phyloP scores from a whole-genome alignment of 2,113 vertebrate genomes.

The Passer montanus region DNA sequence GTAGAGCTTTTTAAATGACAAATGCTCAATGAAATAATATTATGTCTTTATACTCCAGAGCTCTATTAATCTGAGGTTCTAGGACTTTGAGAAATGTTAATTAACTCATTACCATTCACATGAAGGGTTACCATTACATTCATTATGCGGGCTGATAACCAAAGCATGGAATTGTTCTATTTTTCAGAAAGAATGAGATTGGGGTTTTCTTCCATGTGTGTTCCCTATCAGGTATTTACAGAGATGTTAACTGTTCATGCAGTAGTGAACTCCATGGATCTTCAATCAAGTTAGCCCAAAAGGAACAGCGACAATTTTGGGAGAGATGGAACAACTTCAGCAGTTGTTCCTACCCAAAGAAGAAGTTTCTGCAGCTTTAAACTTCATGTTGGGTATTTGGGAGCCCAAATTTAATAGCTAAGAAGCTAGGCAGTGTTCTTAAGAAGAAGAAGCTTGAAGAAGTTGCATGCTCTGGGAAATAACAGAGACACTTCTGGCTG shows the following conservation, averaged over 20 bases:
- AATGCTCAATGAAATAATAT: slow-evolving; percentile 62
- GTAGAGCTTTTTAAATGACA: slow-evolving; percentile 50
- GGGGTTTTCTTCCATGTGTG: background rate
- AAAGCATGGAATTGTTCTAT: background rate
- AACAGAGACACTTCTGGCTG: background rate
- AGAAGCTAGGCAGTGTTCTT: background rate
- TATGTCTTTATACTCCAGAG: slow-evolving; percentile 57
- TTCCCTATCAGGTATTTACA: background rate
- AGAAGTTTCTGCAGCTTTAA: background rate
- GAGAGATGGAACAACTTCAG: background rate
- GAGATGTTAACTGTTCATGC: background rate
- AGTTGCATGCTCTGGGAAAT: background rate
- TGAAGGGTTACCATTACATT: background rate
- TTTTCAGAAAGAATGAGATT: background rate
- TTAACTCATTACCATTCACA: slow-evolving; percentile 40
- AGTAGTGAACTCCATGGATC: background rate
- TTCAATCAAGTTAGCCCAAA: background rate
- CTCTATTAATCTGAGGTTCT: slow-evolving; percentile 47
- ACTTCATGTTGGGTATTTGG: background rate
- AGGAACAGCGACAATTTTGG: background rate
- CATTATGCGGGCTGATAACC: background rate
- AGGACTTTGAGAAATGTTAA: slow-evolving; percentile 51
- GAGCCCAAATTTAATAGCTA: background rate
- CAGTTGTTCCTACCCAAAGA: background rate
- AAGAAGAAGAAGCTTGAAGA: background rate